Evolutionary conservation across 2,888 invertebrate species (phyloP).

Genomic region (Belgica antarctica): DNA sequence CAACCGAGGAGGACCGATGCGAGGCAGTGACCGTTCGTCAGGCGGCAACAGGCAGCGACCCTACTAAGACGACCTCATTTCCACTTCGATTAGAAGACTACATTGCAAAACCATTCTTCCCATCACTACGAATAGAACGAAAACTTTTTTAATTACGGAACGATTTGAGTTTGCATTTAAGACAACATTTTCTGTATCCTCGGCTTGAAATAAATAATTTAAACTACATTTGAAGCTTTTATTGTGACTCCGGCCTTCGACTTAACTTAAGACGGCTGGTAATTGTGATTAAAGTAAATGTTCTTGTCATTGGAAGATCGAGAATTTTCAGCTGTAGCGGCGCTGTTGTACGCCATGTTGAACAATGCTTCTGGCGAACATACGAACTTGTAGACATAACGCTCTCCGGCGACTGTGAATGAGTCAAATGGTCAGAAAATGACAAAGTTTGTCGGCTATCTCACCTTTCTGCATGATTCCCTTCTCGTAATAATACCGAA

Average conservation of each 20-base stretch:
- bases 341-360: constrained; percentile 67
- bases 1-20: constrained; percentile 47
- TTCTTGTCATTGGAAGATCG: constrained; percentile 19
- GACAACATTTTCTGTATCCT: neutral
- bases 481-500: constrained; percentile 96
- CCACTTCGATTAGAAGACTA: neutral
- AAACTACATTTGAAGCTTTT: neutral
- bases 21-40: constrained; percentile 46
- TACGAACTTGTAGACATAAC: constrained; percentile 95
- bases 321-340: neutral
- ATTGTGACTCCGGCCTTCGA: neutral
- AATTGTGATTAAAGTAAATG: constrained; percentile 9
- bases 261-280: constrained; percentile 12
- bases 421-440: neutral
- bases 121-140: neutral
- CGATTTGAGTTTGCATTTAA: constrained; percentile 11
- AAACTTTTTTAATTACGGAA: neutral
- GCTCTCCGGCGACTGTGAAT: constrained; percentile 69
- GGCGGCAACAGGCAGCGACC: constrained; percentile 46
- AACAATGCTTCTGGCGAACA: constrained; percentile 91
- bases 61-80: constrained; percentile 28
- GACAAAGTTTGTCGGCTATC: constrained; percentile 50
- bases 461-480: constrained; percentile 99
- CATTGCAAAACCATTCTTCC: neutral
- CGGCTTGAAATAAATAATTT: neutral